Conservation (phyloP, 2,797 vertebrate species). For the Stomatorhinus walkeri region DNA sequence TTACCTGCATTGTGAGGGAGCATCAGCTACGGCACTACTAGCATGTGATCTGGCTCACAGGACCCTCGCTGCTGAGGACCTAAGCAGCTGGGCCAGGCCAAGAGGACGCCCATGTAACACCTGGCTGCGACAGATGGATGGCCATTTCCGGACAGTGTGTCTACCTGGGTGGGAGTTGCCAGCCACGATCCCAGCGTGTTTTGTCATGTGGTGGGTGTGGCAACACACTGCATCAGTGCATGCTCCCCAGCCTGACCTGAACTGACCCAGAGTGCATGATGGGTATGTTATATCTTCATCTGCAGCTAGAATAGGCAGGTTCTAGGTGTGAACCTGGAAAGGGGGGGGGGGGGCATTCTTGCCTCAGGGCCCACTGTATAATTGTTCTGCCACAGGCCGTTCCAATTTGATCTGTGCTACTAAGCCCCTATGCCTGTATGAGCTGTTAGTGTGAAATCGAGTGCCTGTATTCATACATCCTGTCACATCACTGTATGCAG, state of each 20-base stretch:
- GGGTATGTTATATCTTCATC: neutral
- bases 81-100: too few relatives aligned
- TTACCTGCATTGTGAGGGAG: too few relatives aligned
- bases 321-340: neutral
- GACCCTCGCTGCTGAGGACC: too few relatives aligned
- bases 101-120: too few relatives aligned
- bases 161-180: too few relatives aligned
- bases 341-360: neutral
- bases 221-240: neutral
- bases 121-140: too few relatives aligned
- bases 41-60: too few relatives aligned
- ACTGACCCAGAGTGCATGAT: neutral
- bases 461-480: conserved; percentile 2
- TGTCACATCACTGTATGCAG: neutral
- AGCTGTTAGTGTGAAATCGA: neutral
- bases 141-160: too few relatives aligned
- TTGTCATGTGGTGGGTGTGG: neutral
- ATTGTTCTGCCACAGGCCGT: neutral
- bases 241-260: neutral
- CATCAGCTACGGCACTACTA: too few relatives aligned
- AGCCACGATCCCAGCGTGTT: too few relatives aligned
- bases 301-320: neutral
- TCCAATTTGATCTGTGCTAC: neutral
- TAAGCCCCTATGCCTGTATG: neutral
- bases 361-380: neutral